Conservation (phyloP, 1,140 invertebrate species). For the Elymnias hypermnestra region DNA sequence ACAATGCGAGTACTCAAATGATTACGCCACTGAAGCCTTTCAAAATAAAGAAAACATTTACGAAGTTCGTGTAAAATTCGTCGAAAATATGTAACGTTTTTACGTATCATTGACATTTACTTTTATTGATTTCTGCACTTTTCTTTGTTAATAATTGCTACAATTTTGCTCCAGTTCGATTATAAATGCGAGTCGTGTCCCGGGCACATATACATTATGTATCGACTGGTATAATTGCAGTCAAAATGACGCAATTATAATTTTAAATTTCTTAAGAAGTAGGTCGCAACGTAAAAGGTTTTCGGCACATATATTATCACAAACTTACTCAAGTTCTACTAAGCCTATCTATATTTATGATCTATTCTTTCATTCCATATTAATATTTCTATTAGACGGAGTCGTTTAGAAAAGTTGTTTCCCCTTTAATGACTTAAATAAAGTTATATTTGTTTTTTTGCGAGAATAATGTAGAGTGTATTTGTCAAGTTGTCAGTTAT, state of each 20-base stretch:
- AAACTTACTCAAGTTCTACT: neutral
- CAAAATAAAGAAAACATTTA: too few relatives aligned
- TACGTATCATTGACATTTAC: neutral
- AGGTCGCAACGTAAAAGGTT: conserved; percentile 16
- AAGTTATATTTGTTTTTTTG: too few relatives aligned
- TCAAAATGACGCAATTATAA: conserved; percentile 19
- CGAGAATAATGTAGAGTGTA: too few relatives aligned
- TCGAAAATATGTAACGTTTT: too few relatives aligned
- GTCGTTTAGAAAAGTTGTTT: too few relatives aligned
- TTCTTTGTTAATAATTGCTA: neutral
- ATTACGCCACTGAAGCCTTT: too few relatives aligned
- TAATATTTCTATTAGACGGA: neutral
- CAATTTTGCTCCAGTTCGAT: conserved; percentile 14
- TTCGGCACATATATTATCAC: conserved; percentile 6
- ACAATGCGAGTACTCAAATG: too few relatives aligned
- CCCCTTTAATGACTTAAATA: too few relatives aligned
- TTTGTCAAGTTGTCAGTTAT: too few relatives aligned
- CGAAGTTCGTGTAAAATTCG: too few relatives aligned
- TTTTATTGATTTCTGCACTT: conserved; percentile 1
- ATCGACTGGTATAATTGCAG: conserved; percentile 17
- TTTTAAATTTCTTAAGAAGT: conserved; percentile 22
- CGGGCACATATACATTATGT: conserved; percentile 19
- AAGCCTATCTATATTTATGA: conserved; percentile 4
- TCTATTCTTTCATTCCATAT: conserved; percentile 1
- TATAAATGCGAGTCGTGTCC: conserved; percentile 9